A percentile compares a stretch with the other conserved stretches of the same genome.
Evolutionary conservation across 2,797 vertebrate species (phyloP).

Genomic region (Artibeus lituratus): DNA sequence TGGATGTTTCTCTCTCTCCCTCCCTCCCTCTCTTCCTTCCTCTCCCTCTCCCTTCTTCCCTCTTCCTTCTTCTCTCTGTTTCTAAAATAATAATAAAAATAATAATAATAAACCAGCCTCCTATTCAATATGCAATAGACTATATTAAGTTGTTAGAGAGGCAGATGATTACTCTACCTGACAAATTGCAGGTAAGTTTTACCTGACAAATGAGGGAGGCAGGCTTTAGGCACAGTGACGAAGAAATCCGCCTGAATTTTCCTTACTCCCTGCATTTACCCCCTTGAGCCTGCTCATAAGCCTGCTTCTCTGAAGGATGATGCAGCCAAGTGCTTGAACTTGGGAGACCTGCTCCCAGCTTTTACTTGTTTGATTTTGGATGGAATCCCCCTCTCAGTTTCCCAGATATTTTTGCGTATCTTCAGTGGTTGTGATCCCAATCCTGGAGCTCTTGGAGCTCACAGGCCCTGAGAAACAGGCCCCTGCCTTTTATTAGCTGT

Average conservation of each 20-base stretch:
- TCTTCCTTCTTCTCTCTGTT: not conserved
- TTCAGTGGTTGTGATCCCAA: constrained; percentile 31
- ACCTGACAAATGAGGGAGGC: not conserved
- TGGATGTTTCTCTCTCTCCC: not conserved
- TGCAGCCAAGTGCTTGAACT: constrained; percentile 12
- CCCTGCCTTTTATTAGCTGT: constrained; percentile 33
- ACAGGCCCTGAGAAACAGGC: constrained; percentile 26
- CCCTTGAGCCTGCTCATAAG: not conserved
- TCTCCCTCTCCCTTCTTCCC: not conserved
- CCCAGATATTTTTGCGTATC: constrained; percentile 39
- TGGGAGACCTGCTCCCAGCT: not conserved
- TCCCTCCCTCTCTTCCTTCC: not conserved
- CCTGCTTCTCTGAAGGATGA: not conserved
- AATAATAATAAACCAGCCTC: not conserved
- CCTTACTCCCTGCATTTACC: not conserved
- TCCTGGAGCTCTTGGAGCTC: constrained; percentile 18
- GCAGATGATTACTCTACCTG: not conserved
- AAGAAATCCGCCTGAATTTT: not conserved
- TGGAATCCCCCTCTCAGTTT: not conserved
- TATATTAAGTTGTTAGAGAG: not conserved
- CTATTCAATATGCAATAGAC: not conserved
- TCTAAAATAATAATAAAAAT: not conserved
- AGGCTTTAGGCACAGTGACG: not conserved
- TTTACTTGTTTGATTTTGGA: constrained; percentile 48
- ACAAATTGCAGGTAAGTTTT: not conserved